phyloP scores from a whole-genome alignment of 2,113 vertebrate genomes.

The Motacilla tschutschensis region DNA sequence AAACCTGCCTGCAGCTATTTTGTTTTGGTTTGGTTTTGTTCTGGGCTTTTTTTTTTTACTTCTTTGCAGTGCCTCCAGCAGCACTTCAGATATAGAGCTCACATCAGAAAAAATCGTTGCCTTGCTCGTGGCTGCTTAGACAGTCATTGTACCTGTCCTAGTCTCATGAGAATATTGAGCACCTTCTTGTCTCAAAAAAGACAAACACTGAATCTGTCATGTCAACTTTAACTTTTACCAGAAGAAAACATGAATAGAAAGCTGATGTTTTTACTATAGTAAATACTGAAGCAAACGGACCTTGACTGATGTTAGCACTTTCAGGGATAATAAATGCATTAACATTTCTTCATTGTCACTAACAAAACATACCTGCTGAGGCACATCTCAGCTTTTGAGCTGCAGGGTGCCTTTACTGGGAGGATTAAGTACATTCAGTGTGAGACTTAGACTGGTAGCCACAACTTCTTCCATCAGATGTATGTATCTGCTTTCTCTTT shows the following conservation, averaged over 20 bases:
- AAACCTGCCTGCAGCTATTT: not conserved
- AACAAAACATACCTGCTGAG: not conserved
- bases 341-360: constrained; percentile 8
- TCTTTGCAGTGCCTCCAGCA: not conserved
- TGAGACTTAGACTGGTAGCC: not conserved
- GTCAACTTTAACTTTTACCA: not conserved
- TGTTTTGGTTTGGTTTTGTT: not conserved
- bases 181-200: not conserved
- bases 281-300: not conserved
- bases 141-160: not conserved
- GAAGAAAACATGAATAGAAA: not conserved
- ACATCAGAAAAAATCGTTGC: not conserved
- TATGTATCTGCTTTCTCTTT: not conserved
- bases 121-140: not conserved
- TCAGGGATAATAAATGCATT: constrained; percentile 19
- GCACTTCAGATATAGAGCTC: not conserved
- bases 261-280: not conserved
- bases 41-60: not conserved
- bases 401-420: not conserved
- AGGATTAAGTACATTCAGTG: not conserved
- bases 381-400: not conserved
- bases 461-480: not conserved
- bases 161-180: not conserved
- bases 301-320: not conserved
- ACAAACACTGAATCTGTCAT: not conserved